Conservation (phyloP, 2,797 vertebrate species). For the Acanthopagrus latus region DNA sequence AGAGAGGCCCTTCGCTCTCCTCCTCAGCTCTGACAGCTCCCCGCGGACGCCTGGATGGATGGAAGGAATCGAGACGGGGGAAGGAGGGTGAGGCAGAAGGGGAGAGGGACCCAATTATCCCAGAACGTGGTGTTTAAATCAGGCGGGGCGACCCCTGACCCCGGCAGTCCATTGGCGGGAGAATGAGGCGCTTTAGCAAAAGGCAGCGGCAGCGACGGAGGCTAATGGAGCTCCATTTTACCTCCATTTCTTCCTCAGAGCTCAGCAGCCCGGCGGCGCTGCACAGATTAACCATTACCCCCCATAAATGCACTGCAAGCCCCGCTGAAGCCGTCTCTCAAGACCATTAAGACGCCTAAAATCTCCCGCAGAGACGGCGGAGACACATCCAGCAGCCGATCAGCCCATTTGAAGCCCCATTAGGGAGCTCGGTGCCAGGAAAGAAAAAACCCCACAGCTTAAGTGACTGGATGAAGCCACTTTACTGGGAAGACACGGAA, state of each 20-base stretch:
- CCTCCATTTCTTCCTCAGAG: neutral
- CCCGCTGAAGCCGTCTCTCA: slow-evolving; percentile 37
- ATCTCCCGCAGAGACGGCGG: slow-evolving; percentile 31
- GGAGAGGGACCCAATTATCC: slow-evolving; percentile 66
- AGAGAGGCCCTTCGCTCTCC: slow-evolving; percentile 51
- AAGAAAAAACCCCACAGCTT: neutral
- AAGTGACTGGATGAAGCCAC: slow-evolving; percentile 39
- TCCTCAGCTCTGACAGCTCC: slow-evolving; percentile 57
- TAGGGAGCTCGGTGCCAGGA: slow-evolving; percentile 4
- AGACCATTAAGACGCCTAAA: slow-evolving; percentile 55
- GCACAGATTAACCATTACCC: slow-evolving; percentile 53
- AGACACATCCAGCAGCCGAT: slow-evolving; percentile 31
- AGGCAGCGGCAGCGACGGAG: neutral
- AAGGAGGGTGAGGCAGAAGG: neutral
- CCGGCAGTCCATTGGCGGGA: slow-evolving; percentile 34
- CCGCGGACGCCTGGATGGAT: slow-evolving; percentile 51
- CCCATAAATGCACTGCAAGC: slow-evolving; percentile 22
- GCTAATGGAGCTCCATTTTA: slow-evolving; percentile 55
- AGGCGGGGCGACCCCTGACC: slow-evolving; percentile 56
- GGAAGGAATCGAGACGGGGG: slow-evolving; percentile 18
- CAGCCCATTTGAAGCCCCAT: slow-evolving; percentile 41
- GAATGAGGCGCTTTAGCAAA: slow-evolving; percentile 19
- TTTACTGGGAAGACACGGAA: slow-evolving; percentile 31
- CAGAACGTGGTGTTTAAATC: slow-evolving; percentile 67
- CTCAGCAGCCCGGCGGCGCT: slow-evolving; percentile 12